Conservation (phyloP, 1,140 invertebrate genomes). For the Neodiprion lecontei region DNA sequence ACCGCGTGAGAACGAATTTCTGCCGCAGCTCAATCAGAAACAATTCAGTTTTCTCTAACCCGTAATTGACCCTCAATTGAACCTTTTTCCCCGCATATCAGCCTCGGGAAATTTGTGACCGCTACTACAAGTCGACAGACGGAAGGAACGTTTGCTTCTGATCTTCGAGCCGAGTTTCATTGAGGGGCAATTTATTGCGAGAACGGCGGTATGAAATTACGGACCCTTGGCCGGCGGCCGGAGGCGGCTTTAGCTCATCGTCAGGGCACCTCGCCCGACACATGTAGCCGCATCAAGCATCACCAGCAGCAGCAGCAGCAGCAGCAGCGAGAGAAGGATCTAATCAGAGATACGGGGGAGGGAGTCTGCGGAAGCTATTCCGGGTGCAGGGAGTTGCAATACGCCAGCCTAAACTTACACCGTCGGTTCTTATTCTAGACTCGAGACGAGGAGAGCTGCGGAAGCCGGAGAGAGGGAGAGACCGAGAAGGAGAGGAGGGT, state of each 20-base stretch:
- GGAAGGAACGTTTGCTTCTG: too few species aligned
- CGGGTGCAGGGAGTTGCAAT: constrained; percentile 45
- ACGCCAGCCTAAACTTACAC: constrained; percentile 42
- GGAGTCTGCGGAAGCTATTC: constrained; percentile 36
- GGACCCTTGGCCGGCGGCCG: not conserved
- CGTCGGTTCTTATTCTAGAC: constrained; percentile 52
- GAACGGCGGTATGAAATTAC: not conserved
- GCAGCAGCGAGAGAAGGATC: not conserved
- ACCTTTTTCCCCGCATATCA: too few species aligned
- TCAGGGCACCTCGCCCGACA: not conserved
- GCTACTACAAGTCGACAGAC: too few species aligned
- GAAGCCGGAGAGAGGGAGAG: constrained; percentile 32
- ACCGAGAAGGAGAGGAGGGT: constrained; percentile 30
- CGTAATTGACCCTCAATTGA: too few species aligned
- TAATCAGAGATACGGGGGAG: not conserved
- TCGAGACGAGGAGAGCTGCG: constrained; percentile 9
- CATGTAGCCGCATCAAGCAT: not conserved
- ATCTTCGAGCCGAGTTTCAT: too few species aligned
- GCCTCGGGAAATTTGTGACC: too few species aligned
- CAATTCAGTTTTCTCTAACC: too few species aligned
- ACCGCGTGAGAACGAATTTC: too few species aligned
- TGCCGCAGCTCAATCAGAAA: too few species aligned
- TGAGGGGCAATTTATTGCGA: not conserved
- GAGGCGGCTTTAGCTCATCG: not conserved
- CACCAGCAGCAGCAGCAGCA: too few species aligned